These are phyloP conservation scores for Epirrhoe alternata DNA, from an alignment of 2,888 invertebrate genomes.

Conservation along the genomic window DNA sequence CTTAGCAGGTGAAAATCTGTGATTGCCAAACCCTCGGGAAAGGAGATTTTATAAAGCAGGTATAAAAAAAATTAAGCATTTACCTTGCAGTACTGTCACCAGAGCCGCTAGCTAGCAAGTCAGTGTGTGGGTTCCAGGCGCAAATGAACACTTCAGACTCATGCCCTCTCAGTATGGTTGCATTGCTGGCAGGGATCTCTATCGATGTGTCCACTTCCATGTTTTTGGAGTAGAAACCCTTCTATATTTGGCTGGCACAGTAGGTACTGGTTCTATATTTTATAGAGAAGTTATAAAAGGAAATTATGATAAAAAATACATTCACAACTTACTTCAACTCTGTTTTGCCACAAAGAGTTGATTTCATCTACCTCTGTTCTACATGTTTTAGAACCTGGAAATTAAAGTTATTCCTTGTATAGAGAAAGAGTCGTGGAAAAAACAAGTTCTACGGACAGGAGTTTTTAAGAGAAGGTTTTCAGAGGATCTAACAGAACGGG, in stretches of 20 bases:
- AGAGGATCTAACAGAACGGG: too few relatives aligned
- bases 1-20: too few relatives aligned
- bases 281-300: conserved; percentile 42
- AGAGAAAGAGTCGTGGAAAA: too few relatives aligned
- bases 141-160: conserved; percentile 99
- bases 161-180: conserved; percentile 97
- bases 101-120: conserved; percentile 98
- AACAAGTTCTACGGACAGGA: too few relatives aligned
- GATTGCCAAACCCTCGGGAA: too few relatives aligned
- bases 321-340: conserved; percentile 77
- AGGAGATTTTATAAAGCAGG: too few relatives aligned
- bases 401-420: too few relatives aligned
- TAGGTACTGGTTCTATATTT: conserved; percentile 52
- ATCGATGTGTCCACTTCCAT: conserved; percentile 94
- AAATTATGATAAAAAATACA: too few relatives aligned
- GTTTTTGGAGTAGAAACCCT: conserved; percentile 80
- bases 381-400: too few relatives aligned
- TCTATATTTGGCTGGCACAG: conserved; percentile 83
- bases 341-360: too few relatives aligned
- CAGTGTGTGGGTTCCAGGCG: conserved; percentile 99
- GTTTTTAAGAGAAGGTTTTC: too few relatives aligned
- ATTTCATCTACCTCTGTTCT: too few relatives aligned
- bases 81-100: conserved; percentile 98
- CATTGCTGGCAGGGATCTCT: conserved; percentile 97
- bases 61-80: not conserved